phyloP scores from a whole-genome alignment of 2,888 invertebrate species.

The Sminthurinus aureus region DNA sequence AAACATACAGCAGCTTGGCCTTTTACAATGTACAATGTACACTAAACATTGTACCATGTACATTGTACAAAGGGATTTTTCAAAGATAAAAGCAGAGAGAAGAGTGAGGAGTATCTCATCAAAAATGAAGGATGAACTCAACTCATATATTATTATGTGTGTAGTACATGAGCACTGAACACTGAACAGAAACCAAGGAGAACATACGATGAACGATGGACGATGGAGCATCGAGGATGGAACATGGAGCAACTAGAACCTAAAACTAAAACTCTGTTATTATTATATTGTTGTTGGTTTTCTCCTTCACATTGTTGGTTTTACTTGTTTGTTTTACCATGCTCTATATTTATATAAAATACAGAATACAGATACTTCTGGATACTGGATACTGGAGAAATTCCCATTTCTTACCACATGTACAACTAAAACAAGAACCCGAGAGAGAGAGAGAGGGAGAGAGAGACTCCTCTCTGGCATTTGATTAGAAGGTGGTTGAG shows the following conservation, averaged over 20 bases:
- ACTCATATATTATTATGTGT: neutral
- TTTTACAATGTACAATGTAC: too few relatives aligned
- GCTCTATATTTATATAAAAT: neutral
- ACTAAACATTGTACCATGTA: too few relatives aligned
- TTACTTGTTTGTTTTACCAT: neutral
- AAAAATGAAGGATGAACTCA: neutral
- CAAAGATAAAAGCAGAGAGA: neutral
- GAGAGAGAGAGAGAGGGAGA: slow-evolving; percentile 1
- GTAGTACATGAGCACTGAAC: neutral
- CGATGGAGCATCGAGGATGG: too few relatives aligned
- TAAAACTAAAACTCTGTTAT: neutral
- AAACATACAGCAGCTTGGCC: too few relatives aligned
- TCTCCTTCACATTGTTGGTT: neutral
- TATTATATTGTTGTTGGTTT: neutral
- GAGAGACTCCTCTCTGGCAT: neutral
- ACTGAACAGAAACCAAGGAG: neutral
- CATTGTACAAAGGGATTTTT: too few relatives aligned
- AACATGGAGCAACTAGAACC: too few relatives aligned
- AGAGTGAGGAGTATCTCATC: neutral
- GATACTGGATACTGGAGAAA: neutral
- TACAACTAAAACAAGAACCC: neutral
- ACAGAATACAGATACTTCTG: too few relatives aligned
- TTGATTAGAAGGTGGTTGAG: slow-evolving; percentile 30
- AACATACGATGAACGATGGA: too few relatives aligned
- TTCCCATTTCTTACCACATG: neutral